These are phyloP conservation scores for Neodiprion pinetum DNA, from an alignment of 1,140 invertebrate species.

Conservation along the genomic window DNA sequence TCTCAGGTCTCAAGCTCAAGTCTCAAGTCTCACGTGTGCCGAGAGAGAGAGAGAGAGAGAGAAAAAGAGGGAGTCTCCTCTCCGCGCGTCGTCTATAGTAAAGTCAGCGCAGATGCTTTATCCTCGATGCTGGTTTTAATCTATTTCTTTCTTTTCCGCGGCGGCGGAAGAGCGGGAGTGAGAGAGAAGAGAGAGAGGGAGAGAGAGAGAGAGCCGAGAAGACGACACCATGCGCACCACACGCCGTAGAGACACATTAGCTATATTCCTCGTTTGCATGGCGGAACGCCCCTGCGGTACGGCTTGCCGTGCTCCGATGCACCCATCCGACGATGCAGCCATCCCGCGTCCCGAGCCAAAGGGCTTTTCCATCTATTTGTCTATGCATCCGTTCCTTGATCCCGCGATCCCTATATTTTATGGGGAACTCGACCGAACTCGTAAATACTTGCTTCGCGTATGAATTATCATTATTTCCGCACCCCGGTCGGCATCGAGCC, in stretches of 20 bases:
- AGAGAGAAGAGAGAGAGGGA: not conserved
- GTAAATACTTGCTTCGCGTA: not conserved
- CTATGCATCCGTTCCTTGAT: slow-evolving; percentile 1
- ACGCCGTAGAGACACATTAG: slow-evolving; percentile 47
- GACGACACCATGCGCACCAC: slow-evolving; percentile 32
- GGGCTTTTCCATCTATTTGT: slow-evolving; percentile 7
- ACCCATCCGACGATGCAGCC: slow-evolving; percentile 1
- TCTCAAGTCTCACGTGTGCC: slow-evolving; percentile 5
- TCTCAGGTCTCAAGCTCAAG: not conserved
- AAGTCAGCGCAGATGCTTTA: slow-evolving; percentile 16
- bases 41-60: slow-evolving; percentile 9
- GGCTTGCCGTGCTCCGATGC: not conserved
- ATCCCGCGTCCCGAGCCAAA: slow-evolving; percentile 6
- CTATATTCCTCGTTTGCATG: slow-evolving; percentile 57
- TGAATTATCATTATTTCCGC: slow-evolving; percentile 1
- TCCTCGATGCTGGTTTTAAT: slow-evolving; percentile 26
- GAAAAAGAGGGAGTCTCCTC: not conserved
- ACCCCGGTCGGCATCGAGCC: not conserved
- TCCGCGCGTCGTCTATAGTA: slow-evolving; percentile 9
- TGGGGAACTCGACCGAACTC: not conserved
- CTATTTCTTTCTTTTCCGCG: slow-evolving; percentile 30
- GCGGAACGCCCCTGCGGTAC: slow-evolving; percentile 53
- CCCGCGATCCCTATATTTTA: not conserved
- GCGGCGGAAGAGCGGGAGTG: slow-evolving; percentile 3
- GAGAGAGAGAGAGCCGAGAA: slow-evolving; percentile 8